These are phyloP conservation scores for Ceratothoa steindachneri DNA, from an alignment of 2,888 invertebrate genomes.

Conservation along the genomic window DNA sequence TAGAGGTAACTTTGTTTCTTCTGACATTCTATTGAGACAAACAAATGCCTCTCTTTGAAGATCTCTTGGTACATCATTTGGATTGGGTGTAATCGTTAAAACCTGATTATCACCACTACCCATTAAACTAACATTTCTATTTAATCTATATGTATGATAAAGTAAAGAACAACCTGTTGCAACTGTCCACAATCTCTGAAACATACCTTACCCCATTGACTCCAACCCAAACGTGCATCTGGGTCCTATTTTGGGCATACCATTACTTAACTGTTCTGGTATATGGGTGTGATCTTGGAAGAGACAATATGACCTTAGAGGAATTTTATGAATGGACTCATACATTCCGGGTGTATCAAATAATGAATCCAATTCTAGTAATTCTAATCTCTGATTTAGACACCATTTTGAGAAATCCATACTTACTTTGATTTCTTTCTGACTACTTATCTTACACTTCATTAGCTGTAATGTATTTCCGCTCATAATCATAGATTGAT, in stretches of 20 bases:
- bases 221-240: neutral
- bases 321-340: neutral
- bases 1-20: neutral
- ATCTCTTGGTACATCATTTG: neutral
- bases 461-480: neutral
- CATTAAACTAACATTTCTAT: neutral
- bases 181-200: neutral
- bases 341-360: neutral
- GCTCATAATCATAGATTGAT: neutral
- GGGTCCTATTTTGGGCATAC: neutral
- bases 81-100: neutral
- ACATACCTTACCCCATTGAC: slow-evolving; percentile 1
- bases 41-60: neutral
- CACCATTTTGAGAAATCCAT: neutral
- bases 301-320: neutral
- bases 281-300: neutral
- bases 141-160: neutral
- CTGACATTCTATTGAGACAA: neutral
- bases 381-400: neutral
- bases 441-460: neutral
- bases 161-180: neutral
- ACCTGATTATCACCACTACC: neutral
- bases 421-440: neutral
- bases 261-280: neutral
- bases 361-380: neutral